Percentiles rank a stretch among this genome's conserved stretches.
Conservation (phyloP, 2,113 vertebrate genomes). For the Phasianus colchicus region DNA sequence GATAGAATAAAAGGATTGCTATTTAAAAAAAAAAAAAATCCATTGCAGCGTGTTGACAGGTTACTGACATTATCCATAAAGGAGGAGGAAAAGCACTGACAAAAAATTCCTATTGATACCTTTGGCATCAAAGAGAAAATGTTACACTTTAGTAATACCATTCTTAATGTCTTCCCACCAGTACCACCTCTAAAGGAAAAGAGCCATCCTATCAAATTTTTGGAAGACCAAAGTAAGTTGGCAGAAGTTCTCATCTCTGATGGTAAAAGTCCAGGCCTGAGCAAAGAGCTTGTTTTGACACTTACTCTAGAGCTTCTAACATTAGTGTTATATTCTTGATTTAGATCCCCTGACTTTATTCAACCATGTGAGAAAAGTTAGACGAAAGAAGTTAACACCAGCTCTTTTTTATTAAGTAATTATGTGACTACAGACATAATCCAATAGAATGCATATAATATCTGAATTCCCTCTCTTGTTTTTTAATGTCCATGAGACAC, state of each 20-base stretch:
- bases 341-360: not conserved
- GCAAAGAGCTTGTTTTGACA: not conserved
- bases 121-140: not conserved
- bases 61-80: not conserved
- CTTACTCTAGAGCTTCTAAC: not conserved
- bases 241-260: not conserved
- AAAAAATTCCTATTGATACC: not conserved
- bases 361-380: not conserved
- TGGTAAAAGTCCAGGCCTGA: not conserved
- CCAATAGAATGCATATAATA: not conserved
- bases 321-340: not conserved
- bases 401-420: not conserved
- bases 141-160: not conserved
- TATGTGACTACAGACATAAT: not conserved
- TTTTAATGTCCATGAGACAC: not conserved
- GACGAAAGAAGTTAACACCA: not conserved
- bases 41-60: not conserved
- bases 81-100: not conserved
- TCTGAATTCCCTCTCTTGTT: not conserved
- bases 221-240: not conserved
- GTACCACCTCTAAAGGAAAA: not conserved
- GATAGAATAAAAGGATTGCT: not conserved
- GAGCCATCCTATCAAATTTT: not conserved
- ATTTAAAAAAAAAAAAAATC: not conserved
- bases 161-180: not conserved